Evolutionary conservation across 1,140 invertebrate species (phyloP), one percentile per base, ranked within the genome.

Genomic region (Brachystomella parvula): DNA sequence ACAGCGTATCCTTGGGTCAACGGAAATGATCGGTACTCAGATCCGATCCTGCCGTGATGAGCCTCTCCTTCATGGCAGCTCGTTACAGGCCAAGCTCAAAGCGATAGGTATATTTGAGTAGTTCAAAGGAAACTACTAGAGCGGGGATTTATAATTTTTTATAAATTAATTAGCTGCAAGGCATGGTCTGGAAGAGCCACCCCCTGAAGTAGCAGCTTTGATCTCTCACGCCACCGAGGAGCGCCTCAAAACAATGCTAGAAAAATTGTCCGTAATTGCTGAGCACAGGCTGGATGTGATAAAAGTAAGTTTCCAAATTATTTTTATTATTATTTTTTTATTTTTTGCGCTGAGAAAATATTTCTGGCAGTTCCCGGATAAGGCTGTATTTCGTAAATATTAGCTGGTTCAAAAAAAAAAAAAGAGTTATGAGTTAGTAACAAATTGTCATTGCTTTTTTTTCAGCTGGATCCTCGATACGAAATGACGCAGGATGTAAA

Each of bases 211-310:
- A n/a, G 86, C 90, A 1, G 86, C 89, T 15, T 80, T 97, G 61
- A 84, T 98, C 74, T 96, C 92, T 28, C 95, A 98, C 79, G 94
- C 94, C n/a, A 86, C 90, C 3, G 92, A 98, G 79, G 93, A 97
- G 76, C 83, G 92, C 67, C 81, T 98, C 68, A 93, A 94, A 80
- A 91, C 88, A 78, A 79, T 97, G 69, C 82, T 96, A 53, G 93
- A 96, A 82, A 95, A 95, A 81, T 83, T 98, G 74, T 89, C 90
- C 53, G 85, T 94, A 67, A 91, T 96, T 77, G 90, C 94, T 17
- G 94, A 97, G 80, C 95, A 98, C 81, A 84, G 95, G 75, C 83
- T 92, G 79, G 92, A 96, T 82, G 84, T 90, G 71, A 84, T 89
- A 74, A 94, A 92, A 81, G 88, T 91, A 79, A 75, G 72, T 56